Evolutionary conservation across 1,140 invertebrate genomes (phyloP).

Genomic region (Drosophila malerkotliana): DNA sequence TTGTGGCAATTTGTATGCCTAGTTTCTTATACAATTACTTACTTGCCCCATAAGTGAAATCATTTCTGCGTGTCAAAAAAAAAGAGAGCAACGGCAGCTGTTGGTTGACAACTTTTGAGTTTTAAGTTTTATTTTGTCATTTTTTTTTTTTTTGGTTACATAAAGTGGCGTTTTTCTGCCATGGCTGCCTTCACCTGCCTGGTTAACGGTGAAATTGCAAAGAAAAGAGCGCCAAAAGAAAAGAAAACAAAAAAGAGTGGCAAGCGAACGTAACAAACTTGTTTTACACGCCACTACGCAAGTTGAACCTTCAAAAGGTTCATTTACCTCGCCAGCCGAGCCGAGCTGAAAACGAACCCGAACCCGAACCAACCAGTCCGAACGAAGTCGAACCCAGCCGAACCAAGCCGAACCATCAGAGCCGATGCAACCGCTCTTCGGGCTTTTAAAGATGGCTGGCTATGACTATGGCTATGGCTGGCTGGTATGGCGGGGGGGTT

Average conservation of each 20-base stretch:
- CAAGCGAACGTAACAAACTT: conserved; percentile 76
- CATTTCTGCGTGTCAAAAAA: conserved; percentile 60
- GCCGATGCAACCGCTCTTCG: not conserved
- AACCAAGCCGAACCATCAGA: conserved; percentile 12
- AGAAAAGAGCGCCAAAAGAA: conserved; percentile 66
- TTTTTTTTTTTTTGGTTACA: conserved; percentile 56
- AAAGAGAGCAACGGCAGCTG: conserved; percentile 38
- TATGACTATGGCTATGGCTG: not conserved
- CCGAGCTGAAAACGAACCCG: conserved; percentile 28
- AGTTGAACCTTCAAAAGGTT: conserved; percentile 84
- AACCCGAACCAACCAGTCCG: conserved; percentile 6
- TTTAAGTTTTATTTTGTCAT: conserved; percentile 24
- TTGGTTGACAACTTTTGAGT: conserved; percentile 42
- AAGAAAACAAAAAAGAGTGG: conserved; percentile 20
- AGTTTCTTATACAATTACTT: conserved; percentile 55
- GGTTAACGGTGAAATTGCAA: conserved; percentile 80
- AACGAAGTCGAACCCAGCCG: not conserved
- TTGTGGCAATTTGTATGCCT: not conserved
- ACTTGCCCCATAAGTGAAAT: conserved; percentile 62
- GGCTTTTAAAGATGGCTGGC: not conserved
- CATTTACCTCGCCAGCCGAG: conserved; percentile 75
- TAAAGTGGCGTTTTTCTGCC: conserved; percentile 50
- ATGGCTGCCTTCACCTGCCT: conserved; percentile 64
- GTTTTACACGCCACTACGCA: conserved; percentile 79
- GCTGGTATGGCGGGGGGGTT: not conserved